Conservation (phyloP, 2,113 vertebrate species). For the Tinamus guttatus region DNA sequence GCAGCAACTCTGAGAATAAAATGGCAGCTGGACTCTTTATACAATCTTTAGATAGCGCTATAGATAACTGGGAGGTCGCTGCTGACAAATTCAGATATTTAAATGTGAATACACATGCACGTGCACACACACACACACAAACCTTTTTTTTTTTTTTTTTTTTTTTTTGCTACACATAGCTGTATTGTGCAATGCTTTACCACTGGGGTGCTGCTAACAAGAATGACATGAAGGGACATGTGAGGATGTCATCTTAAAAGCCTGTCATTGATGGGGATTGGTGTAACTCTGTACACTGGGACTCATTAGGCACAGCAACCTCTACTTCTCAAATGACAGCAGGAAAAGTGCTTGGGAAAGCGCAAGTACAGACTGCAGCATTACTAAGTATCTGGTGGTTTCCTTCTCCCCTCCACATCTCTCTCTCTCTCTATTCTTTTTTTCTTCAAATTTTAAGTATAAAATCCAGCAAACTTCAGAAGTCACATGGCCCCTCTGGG, state of each 20-base stretch:
- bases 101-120: background rate
- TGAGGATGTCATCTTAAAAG: slow-evolving; percentile 34
- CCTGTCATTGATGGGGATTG: slow-evolving; percentile 4
- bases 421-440: background rate
- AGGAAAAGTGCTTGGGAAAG: background rate
- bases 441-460: background rate
- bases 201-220: slow-evolving; percentile 6
- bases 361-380: background rate
- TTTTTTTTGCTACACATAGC: background rate
- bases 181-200: background rate
- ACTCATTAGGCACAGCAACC: slow-evolving; percentile 44
- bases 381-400: background rate
- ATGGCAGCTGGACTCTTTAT: slow-evolving; percentile 13
- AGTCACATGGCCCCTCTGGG: background rate
- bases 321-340: slow-evolving; percentile 26
- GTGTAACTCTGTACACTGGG: slow-evolving; percentile 16
- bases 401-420: background rate
- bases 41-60: background rate
- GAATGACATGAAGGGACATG: background rate
- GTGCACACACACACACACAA: too few relatives aligned
- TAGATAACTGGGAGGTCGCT: background rate
- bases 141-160: background rate
- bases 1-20: background rate
- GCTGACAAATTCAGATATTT: background rate
- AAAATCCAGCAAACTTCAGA: background rate